These are phyloP conservation scores for Ligdia adustata DNA, from an alignment of 2,888 invertebrate genomes.

Conservation along the genomic window DNA sequence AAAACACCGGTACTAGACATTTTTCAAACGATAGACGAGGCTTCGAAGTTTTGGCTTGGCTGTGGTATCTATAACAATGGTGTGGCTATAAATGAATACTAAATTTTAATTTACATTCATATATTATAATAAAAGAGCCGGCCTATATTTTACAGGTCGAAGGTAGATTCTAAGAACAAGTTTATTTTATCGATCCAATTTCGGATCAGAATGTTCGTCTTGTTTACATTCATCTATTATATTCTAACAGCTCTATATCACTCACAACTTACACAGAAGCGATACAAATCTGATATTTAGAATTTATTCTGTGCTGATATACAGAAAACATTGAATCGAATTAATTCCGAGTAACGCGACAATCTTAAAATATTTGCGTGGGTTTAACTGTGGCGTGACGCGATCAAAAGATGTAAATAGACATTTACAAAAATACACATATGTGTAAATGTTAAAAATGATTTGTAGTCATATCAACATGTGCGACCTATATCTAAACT, in stretches of 20 bases:
- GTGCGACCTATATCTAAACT: slow-evolving; percentile 23
- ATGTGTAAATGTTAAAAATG: slow-evolving; percentile 19
- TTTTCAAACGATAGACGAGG: too few species aligned
- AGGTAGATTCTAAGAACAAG: not conserved
- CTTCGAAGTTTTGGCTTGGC: too few species aligned
- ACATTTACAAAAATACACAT: slow-evolving; percentile 24
- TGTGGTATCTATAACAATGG: too few species aligned
- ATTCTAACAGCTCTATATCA: slow-evolving; percentile 20
- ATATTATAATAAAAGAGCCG: not conserved
- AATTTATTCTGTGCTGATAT: too few species aligned
- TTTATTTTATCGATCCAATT: slow-evolving; percentile 24
- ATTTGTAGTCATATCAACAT: slow-evolving; percentile 26
- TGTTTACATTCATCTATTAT: slow-evolving; percentile 28
- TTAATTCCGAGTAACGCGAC: slow-evolving; percentile 19
- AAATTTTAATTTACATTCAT: too few species aligned
- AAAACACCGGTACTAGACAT: too few species aligned
- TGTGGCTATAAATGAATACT: too few species aligned
- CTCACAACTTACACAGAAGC: slow-evolving; percentile 17
- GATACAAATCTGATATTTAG: slow-evolving; percentile 1
- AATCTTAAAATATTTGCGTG: slow-evolving; percentile 46
- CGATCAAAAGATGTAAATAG: slow-evolving; percentile 40
- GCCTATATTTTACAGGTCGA: too few species aligned
- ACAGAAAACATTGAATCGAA: slow-evolving; percentile 21
- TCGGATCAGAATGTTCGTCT: slow-evolving; percentile 23
- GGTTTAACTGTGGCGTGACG: slow-evolving; percentile 38